A percentile compares a stretch with the other conserved stretches of the same genome.
phyloP scores from a whole-genome alignment of 1,140 invertebrate species.

The Rhyzopertha dominica region DNA sequence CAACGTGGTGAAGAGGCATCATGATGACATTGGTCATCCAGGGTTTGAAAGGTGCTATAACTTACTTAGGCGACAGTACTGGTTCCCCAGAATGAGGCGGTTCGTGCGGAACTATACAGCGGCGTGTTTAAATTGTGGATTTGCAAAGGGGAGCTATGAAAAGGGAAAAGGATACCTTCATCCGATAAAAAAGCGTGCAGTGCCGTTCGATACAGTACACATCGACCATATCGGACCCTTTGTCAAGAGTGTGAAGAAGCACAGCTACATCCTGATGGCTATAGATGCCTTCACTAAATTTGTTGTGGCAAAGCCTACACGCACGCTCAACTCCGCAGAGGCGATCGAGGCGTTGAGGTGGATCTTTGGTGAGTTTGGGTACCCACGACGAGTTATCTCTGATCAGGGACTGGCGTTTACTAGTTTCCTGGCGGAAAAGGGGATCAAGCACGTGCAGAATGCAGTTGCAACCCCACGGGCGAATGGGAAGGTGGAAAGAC shows the following conservation, averaged over 20 bases:
- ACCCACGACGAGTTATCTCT: constrained; percentile 20
- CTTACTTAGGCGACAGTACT: constrained; percentile 30
- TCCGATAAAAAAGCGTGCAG: constrained; percentile 13
- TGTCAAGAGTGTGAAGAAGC: constrained; percentile 14
- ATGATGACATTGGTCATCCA: constrained; percentile 40
- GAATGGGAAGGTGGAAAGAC: constrained; percentile 26
- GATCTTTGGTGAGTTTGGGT: constrained; percentile 8
- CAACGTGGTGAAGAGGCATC: too few species aligned
- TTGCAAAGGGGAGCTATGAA: constrained; percentile 13
- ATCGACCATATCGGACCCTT: constrained; percentile 27
- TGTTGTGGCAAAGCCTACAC: too few species aligned
- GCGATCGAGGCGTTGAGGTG: neutral
- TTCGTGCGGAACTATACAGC: constrained; percentile 19
- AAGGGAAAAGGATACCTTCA: constrained; percentile 22
- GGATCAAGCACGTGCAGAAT: constrained; percentile 19
- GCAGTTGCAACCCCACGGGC: constrained; percentile 27
- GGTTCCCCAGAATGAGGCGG: constrained; percentile 27
- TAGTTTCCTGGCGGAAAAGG: constrained; percentile 19
- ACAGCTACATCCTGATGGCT: too few species aligned
- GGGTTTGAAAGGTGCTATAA: constrained; percentile 30
- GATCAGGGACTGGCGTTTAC: constrained; percentile 21
- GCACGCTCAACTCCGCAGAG: neutral
- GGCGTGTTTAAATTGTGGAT: constrained; percentile 20
- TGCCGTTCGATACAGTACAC: constrained; percentile 21
- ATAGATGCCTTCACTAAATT: too few species aligned